Evolutionary conservation across 92 coral and sea anemone genomes (phyloP).

Genomic region (Bergia puertoricense): DNA sequence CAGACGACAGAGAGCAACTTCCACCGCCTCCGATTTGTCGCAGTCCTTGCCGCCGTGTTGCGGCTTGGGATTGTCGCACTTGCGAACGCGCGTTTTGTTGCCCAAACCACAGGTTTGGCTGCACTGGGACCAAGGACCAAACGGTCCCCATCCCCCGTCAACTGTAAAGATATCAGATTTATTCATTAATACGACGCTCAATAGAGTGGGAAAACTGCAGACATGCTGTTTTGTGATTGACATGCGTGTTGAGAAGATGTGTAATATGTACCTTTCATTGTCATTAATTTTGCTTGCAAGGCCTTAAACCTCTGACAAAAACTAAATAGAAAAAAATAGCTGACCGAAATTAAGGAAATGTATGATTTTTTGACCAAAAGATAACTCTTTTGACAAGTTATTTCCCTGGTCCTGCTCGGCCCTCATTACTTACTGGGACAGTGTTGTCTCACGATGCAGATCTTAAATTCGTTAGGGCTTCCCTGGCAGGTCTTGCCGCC

Average conservation of each 20-base stretch:
- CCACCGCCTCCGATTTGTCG: constrained; percentile 19
- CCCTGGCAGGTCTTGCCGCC: constrained; percentile 30
- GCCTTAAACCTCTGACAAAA: too few species aligned
- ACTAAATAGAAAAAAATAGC: too few species aligned
- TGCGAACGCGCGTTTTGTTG: constrained; percentile 20
- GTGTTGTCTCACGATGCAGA: neutral
- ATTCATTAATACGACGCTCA: neutral
- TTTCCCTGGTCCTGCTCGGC: neutral
- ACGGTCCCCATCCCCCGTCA: constrained; percentile 44
- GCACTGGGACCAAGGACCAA: constrained; percentile 36
- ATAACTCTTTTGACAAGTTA: neutral
- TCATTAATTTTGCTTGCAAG: too few species aligned
- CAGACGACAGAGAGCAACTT: constrained; percentile 8
- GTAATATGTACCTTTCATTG: too few species aligned
- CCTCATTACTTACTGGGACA: constrained; percentile 26
- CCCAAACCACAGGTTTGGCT: constrained; percentile 19
- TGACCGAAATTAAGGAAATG: too few species aligned
- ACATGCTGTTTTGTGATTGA: too few species aligned
- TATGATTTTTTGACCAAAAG: too few species aligned
- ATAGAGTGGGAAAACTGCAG: too few species aligned
- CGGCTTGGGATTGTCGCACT: constrained; percentile 18
- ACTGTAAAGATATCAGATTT: constrained; percentile 4
- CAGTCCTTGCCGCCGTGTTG: constrained; percentile 15
- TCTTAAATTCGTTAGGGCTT: neutral
- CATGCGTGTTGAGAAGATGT: too few species aligned